A percentile compares a stretch with the other conserved stretches of the same genome.
Conservation (phyloP, 2,888 invertebrate genomes). For the Acheta domesticus region DNA sequence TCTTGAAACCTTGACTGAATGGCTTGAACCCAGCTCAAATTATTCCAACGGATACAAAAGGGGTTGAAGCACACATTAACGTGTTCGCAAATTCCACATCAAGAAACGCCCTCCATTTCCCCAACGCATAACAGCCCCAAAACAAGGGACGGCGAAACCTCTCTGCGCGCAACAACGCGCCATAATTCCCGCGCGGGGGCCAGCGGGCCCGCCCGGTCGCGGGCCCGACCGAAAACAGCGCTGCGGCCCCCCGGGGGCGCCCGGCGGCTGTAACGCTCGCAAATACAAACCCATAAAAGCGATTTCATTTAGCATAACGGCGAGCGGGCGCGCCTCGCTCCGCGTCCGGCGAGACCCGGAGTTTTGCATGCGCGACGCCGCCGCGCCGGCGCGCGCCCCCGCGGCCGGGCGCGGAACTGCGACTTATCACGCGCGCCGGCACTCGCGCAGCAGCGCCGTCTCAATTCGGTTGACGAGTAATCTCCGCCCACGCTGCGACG, state of each 20-base stretch:
- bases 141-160: too few relatives aligned
- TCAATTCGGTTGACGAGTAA: neutral
- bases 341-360: neutral
- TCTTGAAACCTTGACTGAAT: too few relatives aligned
- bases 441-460: neutral
- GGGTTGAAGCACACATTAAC: too few relatives aligned
- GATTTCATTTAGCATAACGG: conserved; percentile 18
- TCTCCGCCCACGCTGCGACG: neutral
- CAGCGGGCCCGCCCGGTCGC: too few relatives aligned
- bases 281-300: conserved; percentile 18
- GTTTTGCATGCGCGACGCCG: neutral
- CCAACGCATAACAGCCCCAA: too few relatives aligned
- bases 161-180: too few relatives aligned
- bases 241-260: neutral
- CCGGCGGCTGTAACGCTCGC: neutral
- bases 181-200: too few relatives aligned
- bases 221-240: neutral
- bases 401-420: too few relatives aligned
- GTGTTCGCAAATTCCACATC: too few relatives aligned
- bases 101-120: too few relatives aligned
- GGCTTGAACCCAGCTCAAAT: too few relatives aligned
- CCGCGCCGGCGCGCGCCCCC: neutral
- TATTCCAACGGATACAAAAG: too few relatives aligned
- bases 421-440: neutral
- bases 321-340: neutral